Percentiles rank a stretch among this genome's conserved stretches.
Conservation (phyloP, 2,888 invertebrate species). For the Drosophila maculinotata region DNA sequence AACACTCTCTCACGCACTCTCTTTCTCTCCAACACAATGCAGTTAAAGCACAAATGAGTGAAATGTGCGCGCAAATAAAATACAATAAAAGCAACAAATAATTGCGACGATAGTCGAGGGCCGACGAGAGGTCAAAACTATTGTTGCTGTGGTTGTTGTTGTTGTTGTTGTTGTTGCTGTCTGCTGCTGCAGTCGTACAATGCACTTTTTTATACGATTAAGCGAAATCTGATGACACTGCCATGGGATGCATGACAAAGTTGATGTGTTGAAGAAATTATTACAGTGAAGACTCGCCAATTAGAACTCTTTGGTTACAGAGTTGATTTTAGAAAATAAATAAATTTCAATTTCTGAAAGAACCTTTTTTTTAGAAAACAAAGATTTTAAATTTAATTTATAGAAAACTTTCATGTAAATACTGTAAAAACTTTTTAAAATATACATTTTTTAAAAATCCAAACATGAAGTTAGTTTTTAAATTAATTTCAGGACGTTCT, state of each 20-base stretch:
- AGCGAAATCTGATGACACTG: constrained; percentile 70
- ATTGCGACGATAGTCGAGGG: constrained; percentile 60
- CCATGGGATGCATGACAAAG: constrained; percentile 48
- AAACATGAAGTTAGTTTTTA: no score
- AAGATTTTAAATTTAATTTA: no score
- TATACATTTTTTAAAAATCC: no score
- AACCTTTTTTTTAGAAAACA: no score
- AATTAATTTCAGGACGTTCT: neutral
- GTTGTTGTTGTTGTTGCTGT: constrained; percentile 22
- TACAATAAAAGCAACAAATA: constrained; percentile 61
- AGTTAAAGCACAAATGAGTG: constrained; percentile 40
- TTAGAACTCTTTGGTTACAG: neutral
- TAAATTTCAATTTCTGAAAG: no score
- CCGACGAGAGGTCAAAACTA: constrained; percentile 68
- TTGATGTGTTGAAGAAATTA: constrained; percentile 2
- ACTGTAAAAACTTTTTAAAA: no score
- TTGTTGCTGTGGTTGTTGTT: constrained; percentile 44
- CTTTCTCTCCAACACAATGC: constrained; percentile 23
- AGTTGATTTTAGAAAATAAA: no score
- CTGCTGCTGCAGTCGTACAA: constrained; percentile 32
- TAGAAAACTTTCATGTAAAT: no score
- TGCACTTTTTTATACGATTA: constrained; percentile 73
- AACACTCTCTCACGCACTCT: constrained; percentile 22
- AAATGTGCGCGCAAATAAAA: constrained; percentile 60
- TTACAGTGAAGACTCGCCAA: constrained; percentile 2